Evolutionary conservation across 2,113 vertebrate species (phyloP).

Genomic region (Canis aureus): DNA sequence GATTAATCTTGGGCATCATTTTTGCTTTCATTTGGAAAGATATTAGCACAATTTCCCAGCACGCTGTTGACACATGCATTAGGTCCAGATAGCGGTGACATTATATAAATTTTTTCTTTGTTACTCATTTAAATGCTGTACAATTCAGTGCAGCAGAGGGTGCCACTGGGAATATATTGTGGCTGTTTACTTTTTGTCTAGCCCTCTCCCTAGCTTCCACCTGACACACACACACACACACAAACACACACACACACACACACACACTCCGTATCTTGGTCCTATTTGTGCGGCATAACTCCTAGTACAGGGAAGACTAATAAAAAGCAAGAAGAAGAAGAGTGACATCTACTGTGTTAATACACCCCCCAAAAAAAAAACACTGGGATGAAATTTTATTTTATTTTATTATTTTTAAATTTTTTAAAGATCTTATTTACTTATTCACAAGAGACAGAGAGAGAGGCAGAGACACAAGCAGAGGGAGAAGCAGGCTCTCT

Average conservation of each 20-base stretch:
- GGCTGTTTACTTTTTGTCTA: background rate
- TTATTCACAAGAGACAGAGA: too few relatives aligned
- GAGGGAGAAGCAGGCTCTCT: too few relatives aligned
- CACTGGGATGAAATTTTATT: background rate
- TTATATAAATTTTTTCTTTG: background rate
- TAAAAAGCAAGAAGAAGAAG: background rate
- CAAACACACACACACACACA: background rate
- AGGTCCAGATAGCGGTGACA: too few relatives aligned
- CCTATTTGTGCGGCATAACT: background rate
- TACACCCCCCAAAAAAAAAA: background rate
- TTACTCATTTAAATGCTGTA: background rate
- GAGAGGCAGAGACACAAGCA: too few relatives aligned
- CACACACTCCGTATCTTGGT: background rate
- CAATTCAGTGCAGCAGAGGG: background rate
- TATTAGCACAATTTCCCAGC: background rate
- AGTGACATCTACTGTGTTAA: background rate
- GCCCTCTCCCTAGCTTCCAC: background rate
- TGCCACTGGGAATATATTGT: fast-evolving
- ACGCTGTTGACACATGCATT: background rate
- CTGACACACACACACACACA: background rate
- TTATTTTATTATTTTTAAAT: too few relatives aligned
- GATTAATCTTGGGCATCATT: background rate
- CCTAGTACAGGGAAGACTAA: background rate
- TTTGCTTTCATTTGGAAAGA: background rate
- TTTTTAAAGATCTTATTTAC: too few relatives aligned